Evolutionary conservation across 2,888 invertebrate genomes (phyloP), one percentile per base, ranked within the genome.

Genomic region (Microctonus aethiopoides): DNA sequence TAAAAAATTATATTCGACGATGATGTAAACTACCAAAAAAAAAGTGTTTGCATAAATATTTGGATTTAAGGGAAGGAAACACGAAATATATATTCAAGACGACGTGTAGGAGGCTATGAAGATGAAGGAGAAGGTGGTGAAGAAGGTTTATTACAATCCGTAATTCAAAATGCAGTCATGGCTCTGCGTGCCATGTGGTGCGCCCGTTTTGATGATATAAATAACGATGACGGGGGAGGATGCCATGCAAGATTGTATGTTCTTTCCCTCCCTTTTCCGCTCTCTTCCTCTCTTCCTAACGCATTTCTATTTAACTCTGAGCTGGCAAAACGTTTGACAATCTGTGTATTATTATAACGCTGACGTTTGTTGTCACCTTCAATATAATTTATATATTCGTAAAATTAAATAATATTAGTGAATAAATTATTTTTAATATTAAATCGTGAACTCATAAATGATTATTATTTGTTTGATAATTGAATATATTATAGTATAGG

Each of bases 151-250:
- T 20, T 63, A 41, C 62, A 57, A 32, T 60, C 36, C 57, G 64
- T 67, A 60, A 66, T 62, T 69, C 70, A 32, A 36, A 20, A 36
- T 70, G 41, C 24, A 67, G 62, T 59, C 36, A 41, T 54, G 66
- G 29, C 61, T 70, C 62, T 70, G 34, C 16, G 20, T 36, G 51
- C 62, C 62, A 63, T 63, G 62, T 63, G 62, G 62, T 34, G 46
- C 59, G 32, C 32, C n/a, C 32, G 9, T 20, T 26, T 24, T 16
- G 41, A 61, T n/a, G 62, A 63, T 63, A 63, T 63, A 63, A 63
- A 63, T 63, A 63, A 63, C 62, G 46, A 46, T 63, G 62, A 63
- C 46, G 62, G 36, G 51, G 16, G 51, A 59, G 56, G 46, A 46
- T 7, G 39, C 39, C 39, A 39, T n/a, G 39, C 13, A 39, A 39